phyloP scores from a whole-genome alignment of 2,888 invertebrate genomes.

The Rosalia funebris region DNA sequence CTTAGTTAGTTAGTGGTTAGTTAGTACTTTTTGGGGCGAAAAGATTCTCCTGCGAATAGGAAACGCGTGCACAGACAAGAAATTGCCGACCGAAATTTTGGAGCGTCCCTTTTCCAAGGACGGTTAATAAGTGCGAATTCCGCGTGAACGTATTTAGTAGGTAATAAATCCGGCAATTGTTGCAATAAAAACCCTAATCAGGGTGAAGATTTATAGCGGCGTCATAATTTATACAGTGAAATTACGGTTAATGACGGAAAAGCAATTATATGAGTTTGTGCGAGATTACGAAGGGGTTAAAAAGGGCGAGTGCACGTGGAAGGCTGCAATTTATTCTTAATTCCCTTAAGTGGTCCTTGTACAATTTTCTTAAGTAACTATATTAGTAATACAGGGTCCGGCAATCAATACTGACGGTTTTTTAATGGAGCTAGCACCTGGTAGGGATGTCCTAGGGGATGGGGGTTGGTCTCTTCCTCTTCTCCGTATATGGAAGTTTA shows the following conservation, averaged over 20 bases:
- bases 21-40: too few species aligned
- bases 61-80: too few species aligned
- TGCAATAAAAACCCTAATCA: slow-evolving; percentile 23
- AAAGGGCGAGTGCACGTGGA: slow-evolving; percentile 10
- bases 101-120: neutral
- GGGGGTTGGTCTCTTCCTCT: too few species aligned
- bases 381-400: too few species aligned
- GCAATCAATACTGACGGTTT: too few species aligned
- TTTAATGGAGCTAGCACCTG: too few species aligned
- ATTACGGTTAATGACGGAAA: slow-evolving; percentile 19
- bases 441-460: too few species aligned
- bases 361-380: too few species aligned
- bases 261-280: slow-evolving; percentile 23
- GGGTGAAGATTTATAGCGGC: slow-evolving; percentile 17
- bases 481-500: too few species aligned
- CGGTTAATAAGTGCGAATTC: slow-evolving; percentile 9
- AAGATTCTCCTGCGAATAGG: too few species aligned
- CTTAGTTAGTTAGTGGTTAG: too few species aligned
- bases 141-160: slow-evolving; percentile 15
- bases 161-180: slow-evolving; percentile 20
- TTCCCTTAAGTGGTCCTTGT: neutral
- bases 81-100: too few species aligned
- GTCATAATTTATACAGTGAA: slow-evolving; percentile 23
- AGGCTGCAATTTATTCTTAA: slow-evolving; percentile 18
- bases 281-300: slow-evolving; percentile 18